Percentiles rank a stretch among this genome's conserved stretches.
phyloP scores from a whole-genome alignment of 2,797 vertebrate genomes.

The Aphelocoma californica region DNA sequence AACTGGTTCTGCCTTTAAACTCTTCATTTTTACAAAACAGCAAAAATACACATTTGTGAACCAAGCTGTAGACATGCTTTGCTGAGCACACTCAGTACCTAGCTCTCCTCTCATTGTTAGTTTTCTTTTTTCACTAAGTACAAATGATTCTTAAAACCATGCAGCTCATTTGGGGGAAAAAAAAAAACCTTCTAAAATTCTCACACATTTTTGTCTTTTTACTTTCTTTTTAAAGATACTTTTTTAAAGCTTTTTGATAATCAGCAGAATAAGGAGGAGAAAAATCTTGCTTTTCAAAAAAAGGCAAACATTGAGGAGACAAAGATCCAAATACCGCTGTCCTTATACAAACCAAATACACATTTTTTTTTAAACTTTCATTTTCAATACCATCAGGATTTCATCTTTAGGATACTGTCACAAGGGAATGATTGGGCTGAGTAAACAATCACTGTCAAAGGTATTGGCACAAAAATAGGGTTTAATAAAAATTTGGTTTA shows the following conservation, averaged over 20 bases:
- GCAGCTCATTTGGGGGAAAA: background rate
- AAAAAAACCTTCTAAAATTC: background rate
- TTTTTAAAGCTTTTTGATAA: constrained; percentile 73
- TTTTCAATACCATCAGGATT: background rate
- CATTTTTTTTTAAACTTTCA: background rate
- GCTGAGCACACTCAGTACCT: background rate
- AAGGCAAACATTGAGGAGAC: constrained; percentile 37
- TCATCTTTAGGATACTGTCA: background rate
- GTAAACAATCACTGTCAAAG: background rate
- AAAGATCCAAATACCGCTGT: constrained; percentile 75
- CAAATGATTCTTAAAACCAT: background rate
- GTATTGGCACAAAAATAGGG: accelerated
- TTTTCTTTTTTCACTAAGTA: background rate
- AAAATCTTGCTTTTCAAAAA: constrained; percentile 60
- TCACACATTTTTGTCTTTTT: background rate
- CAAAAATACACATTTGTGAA: background rate
- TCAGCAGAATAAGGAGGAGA: constrained; percentile 66
- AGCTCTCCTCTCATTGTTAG: background rate
- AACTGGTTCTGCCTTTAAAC: background rate
- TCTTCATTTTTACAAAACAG: background rate
- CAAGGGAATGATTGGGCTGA: background rate
- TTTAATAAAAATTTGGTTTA: background rate
- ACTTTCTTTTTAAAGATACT: background rate
- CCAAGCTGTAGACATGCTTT: background rate
- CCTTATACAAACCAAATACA: background rate